phyloP scores from a whole-genome alignment of 2,113 vertebrate genomes.

The Azemiops feae region DNA sequence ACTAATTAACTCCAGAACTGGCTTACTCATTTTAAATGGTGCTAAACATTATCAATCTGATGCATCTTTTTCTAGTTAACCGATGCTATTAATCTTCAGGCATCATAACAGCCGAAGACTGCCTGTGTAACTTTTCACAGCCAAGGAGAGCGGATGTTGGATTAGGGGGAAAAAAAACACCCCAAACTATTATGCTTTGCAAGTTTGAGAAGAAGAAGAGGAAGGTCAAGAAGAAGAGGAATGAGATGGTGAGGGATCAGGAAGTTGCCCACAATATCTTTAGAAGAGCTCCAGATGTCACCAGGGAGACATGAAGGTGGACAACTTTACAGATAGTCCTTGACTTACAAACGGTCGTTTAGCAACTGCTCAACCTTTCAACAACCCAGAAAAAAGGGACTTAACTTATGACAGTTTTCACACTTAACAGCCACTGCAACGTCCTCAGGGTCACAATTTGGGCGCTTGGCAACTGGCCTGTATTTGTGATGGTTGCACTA shows the following conservation, averaged over 20 bases:
- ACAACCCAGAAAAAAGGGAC: no score
- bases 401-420: no score
- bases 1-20: background rate
- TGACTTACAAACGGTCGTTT: no score
- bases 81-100: slow-evolving; percentile 15
- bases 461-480: no score
- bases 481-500: no score
- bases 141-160: background rate
- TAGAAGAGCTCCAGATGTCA: background rate
- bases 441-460: no score
- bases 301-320: background rate
- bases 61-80: background rate
- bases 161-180: no score
- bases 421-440: no score
- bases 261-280: no score
- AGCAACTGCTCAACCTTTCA: no score
- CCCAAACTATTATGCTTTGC: no score
- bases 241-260: background rate
- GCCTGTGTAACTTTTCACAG: slow-evolving; percentile 4
- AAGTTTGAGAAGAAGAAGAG: background rate
- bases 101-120: background rate
- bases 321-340: no score
- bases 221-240: background rate
- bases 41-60: background rate
- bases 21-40: background rate